Evolutionary conservation across 1,140 invertebrate genomes (phyloP).

Genomic region (Orchesella cincta): DNA sequence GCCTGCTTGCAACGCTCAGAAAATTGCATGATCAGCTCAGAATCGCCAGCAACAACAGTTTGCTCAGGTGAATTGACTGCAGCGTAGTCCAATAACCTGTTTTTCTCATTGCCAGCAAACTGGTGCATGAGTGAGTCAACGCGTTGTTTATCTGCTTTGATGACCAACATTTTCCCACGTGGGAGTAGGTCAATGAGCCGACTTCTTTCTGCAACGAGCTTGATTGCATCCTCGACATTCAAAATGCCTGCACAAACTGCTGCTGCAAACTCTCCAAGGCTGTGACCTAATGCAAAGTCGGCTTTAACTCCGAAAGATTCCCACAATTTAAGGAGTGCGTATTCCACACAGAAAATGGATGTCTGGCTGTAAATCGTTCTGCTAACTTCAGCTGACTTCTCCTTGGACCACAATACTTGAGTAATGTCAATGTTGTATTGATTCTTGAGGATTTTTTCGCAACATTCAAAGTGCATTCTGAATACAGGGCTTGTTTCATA

Average conservation of each 20-base stretch:
- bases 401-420: not conserved
- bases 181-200: constrained; percentile 27
- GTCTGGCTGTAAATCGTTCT: constrained; percentile 26
- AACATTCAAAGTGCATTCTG: constrained; percentile 21
- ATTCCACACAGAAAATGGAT: constrained; percentile 2
- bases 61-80: not conserved
- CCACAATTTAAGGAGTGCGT: not conserved
- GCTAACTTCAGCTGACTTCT: no score
- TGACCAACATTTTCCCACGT: constrained; percentile 28
- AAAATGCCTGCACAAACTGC: constrained; percentile 38
- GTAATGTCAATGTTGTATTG: constrained; percentile 1
- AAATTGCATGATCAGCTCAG: not conserved
- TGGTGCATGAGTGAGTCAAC: not conserved
- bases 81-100: not conserved
- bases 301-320: constrained; percentile 31
- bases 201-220: constrained; percentile 30
- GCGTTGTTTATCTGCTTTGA: constrained; percentile 18
- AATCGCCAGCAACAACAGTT: not conserved
- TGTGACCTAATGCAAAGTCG: constrained; percentile 39
- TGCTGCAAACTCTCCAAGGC: constrained; percentile 42
- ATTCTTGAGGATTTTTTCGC: constrained; percentile 13
- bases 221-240: constrained; percentile 37
- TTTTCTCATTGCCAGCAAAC: no score
- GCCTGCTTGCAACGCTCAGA: not conserved
- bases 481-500: constrained; percentile 37